Base-by-base conservation (phyloP, 2,888 invertebrate species). In the Pammene aurita region DNA sequence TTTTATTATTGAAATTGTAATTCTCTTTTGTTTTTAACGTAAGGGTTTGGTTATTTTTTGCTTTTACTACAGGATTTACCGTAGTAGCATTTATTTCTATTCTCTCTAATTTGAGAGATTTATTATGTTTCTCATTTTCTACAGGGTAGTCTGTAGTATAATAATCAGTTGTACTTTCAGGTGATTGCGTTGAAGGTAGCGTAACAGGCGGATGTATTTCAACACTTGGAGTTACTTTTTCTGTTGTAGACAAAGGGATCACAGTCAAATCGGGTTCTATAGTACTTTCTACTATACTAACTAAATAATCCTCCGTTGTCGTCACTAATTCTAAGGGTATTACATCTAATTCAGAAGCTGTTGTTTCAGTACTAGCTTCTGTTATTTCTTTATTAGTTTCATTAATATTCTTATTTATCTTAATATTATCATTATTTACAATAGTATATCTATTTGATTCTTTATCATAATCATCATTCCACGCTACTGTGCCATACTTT, bases 261-360 rank as follows among this genome's bases (percentile, higher is more conserved):
- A 92, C 92, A 34, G 89, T 88, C 65, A 91, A 79, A 77, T 92
- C 89, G 10, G 78, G 77, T 71, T 88, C 88, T 41, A 83, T 80
- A 46, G 88, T 90, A 74, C 86, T 90, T 64, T 91, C 90, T 48
- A 82, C 60, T 60, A 86, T 77, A 77, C 84, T 87, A 61, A 79
- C 54, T 71, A 83, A 70, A 71, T 74, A 72, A 78, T 85, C 84
- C 74, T 88, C 86, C 44, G 91, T 91, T 75, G 92, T 92, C 77
- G 87, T 89, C 71, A 88, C 60, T 71, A 92, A 77, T 80, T 92
- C 92, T 83, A 91, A 73, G 26, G 92, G 92, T 78, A 92, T 87
- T 34, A 89, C 87, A 77, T 84, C 87, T 71, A 80, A 81, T 77
- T 81, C 71, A 16, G 83, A 81, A 44, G 88, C 83, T 16, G 86